Percentiles rank a stretch among this genome's conserved stretches.
Conservation (phyloP, 2,797 vertebrate genomes). For the Alectoris magna region DNA sequence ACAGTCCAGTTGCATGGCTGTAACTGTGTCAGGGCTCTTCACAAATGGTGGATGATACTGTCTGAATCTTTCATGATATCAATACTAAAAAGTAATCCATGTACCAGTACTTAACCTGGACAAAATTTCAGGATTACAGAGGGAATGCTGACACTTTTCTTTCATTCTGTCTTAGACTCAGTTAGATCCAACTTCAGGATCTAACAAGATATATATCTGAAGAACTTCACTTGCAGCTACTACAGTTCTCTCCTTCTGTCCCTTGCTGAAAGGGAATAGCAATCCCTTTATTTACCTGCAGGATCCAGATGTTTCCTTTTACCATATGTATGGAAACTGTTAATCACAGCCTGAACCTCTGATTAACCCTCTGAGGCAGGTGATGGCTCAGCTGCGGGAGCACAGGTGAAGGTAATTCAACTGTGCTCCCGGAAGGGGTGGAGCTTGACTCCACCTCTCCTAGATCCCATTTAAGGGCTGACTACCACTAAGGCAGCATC, state of each 20-base stretch:
- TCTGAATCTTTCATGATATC: not conserved
- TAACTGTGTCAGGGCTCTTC: conserved; percentile 9
- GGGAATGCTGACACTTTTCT: not conserved
- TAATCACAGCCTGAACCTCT: too few relatives aligned
- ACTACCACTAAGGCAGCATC: too few relatives aligned
- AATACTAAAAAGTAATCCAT: not conserved
- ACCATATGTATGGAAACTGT: too few relatives aligned
- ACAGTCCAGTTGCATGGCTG: not conserved
- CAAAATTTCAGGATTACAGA: not conserved
- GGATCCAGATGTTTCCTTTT: not conserved
- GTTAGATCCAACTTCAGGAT: not conserved
- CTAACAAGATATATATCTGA: not conserved
- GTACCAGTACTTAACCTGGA: not conserved
- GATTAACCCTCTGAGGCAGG: too few relatives aligned
- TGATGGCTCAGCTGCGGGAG: too few relatives aligned
- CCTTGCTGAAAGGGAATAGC: not conserved
- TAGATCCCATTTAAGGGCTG: too few relatives aligned
- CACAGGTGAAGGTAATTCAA: too few relatives aligned
- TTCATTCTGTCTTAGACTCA: not conserved
- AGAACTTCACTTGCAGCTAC: not conserved
- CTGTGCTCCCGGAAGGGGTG: too few relatives aligned
- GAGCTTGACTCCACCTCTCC: too few relatives aligned
- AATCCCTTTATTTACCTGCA: not conserved
- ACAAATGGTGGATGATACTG: conserved; percentile 31
- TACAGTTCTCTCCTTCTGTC: not conserved